Evolutionary conservation across 2,113 vertebrate species (phyloP).

Genomic region (Perca fluviatilis): DNA sequence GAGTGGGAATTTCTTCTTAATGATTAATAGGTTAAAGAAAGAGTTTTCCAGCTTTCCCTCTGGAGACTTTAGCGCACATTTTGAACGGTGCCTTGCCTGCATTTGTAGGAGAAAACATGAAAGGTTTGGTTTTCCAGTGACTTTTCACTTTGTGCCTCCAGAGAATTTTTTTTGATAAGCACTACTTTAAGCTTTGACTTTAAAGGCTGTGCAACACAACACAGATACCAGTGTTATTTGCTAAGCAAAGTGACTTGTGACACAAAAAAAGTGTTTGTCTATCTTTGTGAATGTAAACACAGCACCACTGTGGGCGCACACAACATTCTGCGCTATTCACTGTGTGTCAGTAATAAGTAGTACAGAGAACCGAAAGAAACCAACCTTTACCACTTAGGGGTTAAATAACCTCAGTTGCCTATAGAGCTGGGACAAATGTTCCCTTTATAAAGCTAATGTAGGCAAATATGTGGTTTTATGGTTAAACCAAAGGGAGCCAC

Average conservation of each 20-base stretch:
- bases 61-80: slow-evolving; percentile 5
- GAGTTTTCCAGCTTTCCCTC: slow-evolving; percentile 22
- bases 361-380: slow-evolving; percentile 30
- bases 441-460: slow-evolving; percentile 40
- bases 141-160: not conserved
- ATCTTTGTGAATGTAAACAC: slow-evolving; percentile 31
- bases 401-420: slow-evolving; percentile 20
- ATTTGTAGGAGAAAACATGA: not conserved
- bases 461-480: slow-evolving; percentile 69
- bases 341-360: slow-evolving; percentile 21
- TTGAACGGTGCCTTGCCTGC: slow-evolving; percentile 10
- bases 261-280: slow-evolving; percentile 60
- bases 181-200: slow-evolving; percentile 14
- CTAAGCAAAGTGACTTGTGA: not conserved
- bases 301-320: slow-evolving; percentile 24
- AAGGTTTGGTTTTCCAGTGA: slow-evolving; percentile 1
- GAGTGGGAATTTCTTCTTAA: slow-evolving; percentile 9
- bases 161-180: not conserved
- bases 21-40: slow-evolving; percentile 33
- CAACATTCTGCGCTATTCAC: slow-evolving; percentile 23
- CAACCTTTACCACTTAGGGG: not conserved
- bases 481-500: slow-evolving; percentile 43
- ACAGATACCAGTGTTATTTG: slow-evolving; percentile 14
- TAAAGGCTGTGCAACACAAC: slow-evolving; percentile 4
- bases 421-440: slow-evolving; percentile 25